Evolutionary conservation across 2,797 vertebrate species (phyloP), one percentile per base, ranked within the genome.

Genomic region (Rousettus madagascariensis): DNA sequence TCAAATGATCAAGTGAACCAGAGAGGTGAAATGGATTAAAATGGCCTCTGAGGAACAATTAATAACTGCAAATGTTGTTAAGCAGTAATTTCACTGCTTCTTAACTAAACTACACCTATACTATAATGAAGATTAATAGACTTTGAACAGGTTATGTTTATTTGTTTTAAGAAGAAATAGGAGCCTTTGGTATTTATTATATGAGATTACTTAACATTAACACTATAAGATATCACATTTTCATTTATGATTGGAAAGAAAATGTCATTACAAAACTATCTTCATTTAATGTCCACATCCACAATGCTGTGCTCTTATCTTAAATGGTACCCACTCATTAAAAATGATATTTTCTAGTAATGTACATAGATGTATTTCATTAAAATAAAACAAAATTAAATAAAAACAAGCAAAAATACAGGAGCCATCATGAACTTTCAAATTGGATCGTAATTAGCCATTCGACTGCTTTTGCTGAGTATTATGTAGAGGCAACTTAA

Each of bases 1-100:
- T 89, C 38, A 57, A 91, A 96, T 93, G n/a, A 38, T 86, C 77
- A 97, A 87, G 74, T 86, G 90, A 92, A 66, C 22, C 16, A 65
- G 82, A 91, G 43, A 77, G 55, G 0, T 66, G 19, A 20, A 90
- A 66, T 59, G 24, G 36, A 94, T 94, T 93, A 84, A 92, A 94
- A 96, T 77, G 19, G 43, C 8, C 83, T 51, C 30, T 15, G 4
- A 78, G 17, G 92, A 93, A 72, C 57, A 95, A 74, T 90, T 88
- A 95, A 86, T 8, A 74, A 2, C 19, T 85, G 28, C 3, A 63
- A 79, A 85, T 92, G 22, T 94, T 94, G 75, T 86, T 91, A 96
- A 96, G 19, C n/a, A 80, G 10, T 75, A 65, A 55, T 16, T 91
- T 79, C 89, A 65, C 87, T 86, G 10, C 30, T 94, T 43, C 71